Evolutionary conservation across 2,113 vertebrate species (phyloP), one percentile per base, ranked within the genome.

Genomic region (Pteruthius melanotis): DNA sequence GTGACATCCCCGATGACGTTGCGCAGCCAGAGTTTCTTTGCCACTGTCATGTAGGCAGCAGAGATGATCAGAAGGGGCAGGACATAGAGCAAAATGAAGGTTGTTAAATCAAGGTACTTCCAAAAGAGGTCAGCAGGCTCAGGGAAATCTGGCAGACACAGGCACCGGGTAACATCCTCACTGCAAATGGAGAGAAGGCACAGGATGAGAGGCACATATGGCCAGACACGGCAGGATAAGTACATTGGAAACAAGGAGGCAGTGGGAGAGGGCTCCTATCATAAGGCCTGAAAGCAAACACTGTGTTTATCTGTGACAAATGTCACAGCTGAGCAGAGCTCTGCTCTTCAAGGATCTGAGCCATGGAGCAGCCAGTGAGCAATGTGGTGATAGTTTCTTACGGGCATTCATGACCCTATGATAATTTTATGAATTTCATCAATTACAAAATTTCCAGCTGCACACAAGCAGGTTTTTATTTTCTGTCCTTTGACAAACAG

Each of bases 111-210:
- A 6, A 99, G 98, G 87, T 99, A 99, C 97, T 99, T 98, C 99
- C 99, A 99, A 91, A 99, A 99, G 87, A 99, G 97, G 37, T 99
- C 98, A 15, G 99, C 98, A 0, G 99, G 99, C 93, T 99, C 99
- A 0, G 99, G 99, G 91, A 99, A 99, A 95, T 99, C 98, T 0
- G 98, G 99, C 65, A 99, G 98, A 64, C 99, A 99, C 13, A 99
- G 95, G 76, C 98, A 98, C n/a, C 98, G 98, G 59, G 98, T 97
- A 4, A 97, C 95, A 33, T 99, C 98, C 93, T 99, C 98, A 19
- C 99, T 99, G 97, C 37, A 77, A 61, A 59, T 2, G 54, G 64
- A 85, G 68, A 91, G 7, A 91, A 0, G 5, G 2, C 22, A 52
- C 23, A 61, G 18, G 7, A 7, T 92, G 81, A 95, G 76, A 61